These are phyloP conservation scores for Lepidocyrtinus sp. DNA, from an alignment of 2,888 invertebrate species.

Conservation along the genomic window DNA sequence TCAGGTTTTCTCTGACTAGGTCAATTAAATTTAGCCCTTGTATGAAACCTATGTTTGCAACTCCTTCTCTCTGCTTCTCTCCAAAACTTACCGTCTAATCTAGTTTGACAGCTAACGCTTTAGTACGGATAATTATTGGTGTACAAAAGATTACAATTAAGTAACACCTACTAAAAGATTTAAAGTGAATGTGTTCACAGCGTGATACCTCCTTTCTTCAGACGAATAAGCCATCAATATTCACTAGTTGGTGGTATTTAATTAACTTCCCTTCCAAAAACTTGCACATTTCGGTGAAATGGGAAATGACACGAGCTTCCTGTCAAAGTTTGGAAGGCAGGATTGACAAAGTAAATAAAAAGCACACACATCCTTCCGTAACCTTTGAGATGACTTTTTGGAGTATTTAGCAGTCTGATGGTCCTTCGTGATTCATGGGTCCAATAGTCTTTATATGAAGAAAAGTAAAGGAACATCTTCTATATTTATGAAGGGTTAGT, in stretches of 20 bases:
- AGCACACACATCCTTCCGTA: background rate
- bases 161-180: too few species aligned
- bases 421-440: background rate
- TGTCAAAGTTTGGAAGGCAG: background rate
- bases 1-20: too few species aligned
- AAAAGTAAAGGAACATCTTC: background rate
- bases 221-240: background rate
- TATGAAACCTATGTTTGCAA: constrained; percentile 24
- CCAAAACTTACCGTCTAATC: background rate
- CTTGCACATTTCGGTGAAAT: background rate
- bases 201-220: background rate
- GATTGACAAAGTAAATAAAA: background rate
- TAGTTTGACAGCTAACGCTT: too few species aligned
- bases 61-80: constrained; percentile 16
- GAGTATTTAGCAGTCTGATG: background rate
- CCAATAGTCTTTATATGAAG: background rate
- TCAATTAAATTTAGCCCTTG: constrained; percentile 6
- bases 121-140: too few species aligned
- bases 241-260: background rate
- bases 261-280: background rate
- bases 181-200: background rate
- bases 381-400: background rate
- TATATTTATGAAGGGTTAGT: background rate
- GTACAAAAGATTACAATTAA: too few species aligned
- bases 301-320: background rate